These are phyloP conservation scores for Manis crassicaudata DNA, from an alignment of 2,797 vertebrate genomes.

Conservation along the genomic window DNA sequence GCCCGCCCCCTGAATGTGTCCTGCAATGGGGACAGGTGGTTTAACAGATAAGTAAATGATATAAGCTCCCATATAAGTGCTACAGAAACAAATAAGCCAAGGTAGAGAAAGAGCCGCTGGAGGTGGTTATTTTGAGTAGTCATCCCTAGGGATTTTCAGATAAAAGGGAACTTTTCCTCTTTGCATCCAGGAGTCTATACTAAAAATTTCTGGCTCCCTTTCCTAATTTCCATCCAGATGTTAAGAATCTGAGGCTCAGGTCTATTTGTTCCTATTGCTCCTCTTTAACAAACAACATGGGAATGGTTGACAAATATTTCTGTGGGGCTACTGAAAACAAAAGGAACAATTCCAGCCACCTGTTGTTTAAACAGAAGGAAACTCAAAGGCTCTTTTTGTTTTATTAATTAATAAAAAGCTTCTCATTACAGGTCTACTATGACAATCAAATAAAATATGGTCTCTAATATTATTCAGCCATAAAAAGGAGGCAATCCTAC, in stretches of 20 bases:
- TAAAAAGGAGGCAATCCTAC: not conserved
- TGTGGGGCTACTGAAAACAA: not conserved
- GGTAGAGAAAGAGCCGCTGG: not conserved
- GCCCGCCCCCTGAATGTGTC: not conserved
- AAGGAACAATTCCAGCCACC: not conserved
- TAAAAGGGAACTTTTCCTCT: not conserved
- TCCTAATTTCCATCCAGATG: not conserved
- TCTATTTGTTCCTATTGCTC: not conserved
- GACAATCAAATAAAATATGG: not conserved
- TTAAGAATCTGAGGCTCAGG: not conserved
- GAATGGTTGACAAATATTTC: not conserved
- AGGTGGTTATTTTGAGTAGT: not conserved
- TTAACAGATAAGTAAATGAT: not conserved
- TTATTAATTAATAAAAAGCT: conserved; percentile 22
- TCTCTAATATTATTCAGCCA: not conserved
- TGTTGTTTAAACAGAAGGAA: conserved; percentile 53
- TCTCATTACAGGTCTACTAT: not conserved
- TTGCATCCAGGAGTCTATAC: not conserved
- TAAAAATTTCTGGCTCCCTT: not conserved
- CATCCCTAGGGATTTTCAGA: not conserved
- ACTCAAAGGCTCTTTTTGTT: not conserved
- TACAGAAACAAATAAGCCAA: not conserved
- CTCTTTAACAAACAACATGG: not conserved
- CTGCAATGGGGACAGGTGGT: not conserved
- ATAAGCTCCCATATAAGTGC: not conserved